phyloP scores from a whole-genome alignment of 2,888 invertebrate genomes.

The Heliconius ismenius region DNA sequence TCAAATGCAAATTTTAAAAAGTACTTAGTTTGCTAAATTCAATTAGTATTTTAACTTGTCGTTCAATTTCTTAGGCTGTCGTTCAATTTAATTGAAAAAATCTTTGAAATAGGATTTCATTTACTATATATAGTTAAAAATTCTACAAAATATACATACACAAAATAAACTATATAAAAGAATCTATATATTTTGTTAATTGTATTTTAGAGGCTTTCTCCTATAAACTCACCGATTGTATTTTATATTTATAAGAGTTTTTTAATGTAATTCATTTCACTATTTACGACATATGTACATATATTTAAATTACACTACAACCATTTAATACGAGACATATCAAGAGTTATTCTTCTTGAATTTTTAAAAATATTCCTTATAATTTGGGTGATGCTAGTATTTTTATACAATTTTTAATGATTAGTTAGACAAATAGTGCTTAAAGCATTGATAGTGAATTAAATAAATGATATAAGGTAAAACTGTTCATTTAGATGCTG shows the following conservation, averaged over 20 bases:
- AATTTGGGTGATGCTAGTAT: neutral
- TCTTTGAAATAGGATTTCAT: neutral
- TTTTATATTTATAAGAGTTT: slow-evolving; percentile 48
- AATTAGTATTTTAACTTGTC: no score
- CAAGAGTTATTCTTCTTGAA: neutral
- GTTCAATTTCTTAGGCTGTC: no score
- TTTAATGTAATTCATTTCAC: neutral
- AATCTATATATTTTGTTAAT: slow-evolving; percentile 18
- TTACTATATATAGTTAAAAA: neutral
- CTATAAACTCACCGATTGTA: slow-evolving; percentile 60
- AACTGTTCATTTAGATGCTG: slow-evolving; percentile 56
- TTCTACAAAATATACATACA: neutral
- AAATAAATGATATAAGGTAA: neutral
- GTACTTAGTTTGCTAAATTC: no score
- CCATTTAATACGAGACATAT: neutral
- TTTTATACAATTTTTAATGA: neutral
- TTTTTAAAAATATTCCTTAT: neutral
- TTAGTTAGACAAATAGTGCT: slow-evolving; percentile 14
- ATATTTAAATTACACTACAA: neutral
- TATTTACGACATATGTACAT: neutral
- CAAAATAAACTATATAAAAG: neutral
- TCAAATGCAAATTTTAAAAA: no score
- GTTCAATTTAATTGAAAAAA: no score
- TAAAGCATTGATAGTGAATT: neutral
- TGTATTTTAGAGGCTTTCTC: slow-evolving; percentile 54